Percentiles rank a stretch among this genome's conserved stretches.
Evolutionary conservation across 2,888 invertebrate species (phyloP).

Genomic region (Platycheirus albimanus): DNA sequence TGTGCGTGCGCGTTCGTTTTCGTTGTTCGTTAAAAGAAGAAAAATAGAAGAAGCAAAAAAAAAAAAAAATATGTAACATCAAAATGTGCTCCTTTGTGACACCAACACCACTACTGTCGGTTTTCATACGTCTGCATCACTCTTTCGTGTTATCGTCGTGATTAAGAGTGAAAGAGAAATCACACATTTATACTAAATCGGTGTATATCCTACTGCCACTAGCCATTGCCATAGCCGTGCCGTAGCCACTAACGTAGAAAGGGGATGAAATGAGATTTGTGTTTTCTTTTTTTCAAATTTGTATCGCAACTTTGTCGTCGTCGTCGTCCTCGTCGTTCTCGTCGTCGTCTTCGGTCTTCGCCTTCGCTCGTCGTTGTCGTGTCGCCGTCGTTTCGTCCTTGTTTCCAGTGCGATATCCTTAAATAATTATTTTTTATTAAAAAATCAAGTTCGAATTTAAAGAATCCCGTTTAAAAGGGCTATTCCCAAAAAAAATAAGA

Average conservation of each 20-base stretch:
- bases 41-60: no score
- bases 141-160: slow-evolving; percentile 26
- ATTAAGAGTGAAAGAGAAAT: slow-evolving; percentile 45
- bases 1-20: slow-evolving; percentile 54
- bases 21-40: no score
- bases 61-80: slow-evolving; percentile 36
- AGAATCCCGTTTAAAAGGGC: background rate
- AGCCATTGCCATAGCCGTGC: no score
- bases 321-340: slow-evolving; percentile 21
- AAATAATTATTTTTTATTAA: slow-evolving; percentile 2
- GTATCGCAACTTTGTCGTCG: slow-evolving; percentile 45
- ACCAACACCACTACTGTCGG: slow-evolving; percentile 56
- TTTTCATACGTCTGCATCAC: slow-evolving; percentile 35
- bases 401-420: slow-evolving; percentile 30
- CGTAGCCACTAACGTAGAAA: slow-evolving; percentile 15
- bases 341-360: no score
- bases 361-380: slow-evolving; percentile 10
- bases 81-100: slow-evolving; percentile 72
- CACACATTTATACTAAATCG: slow-evolving; percentile 14
- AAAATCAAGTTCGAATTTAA: slow-evolving; percentile 7
- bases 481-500: slow-evolving; percentile 21
- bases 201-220: slow-evolving; percentile 1
- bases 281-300: slow-evolving; percentile 54
- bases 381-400: slow-evolving; percentile 44
- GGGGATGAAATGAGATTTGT: slow-evolving; percentile 71